phyloP scores from a whole-genome alignment of 1,140 invertebrate species.

The Philotrypesis tridentata region DNA sequence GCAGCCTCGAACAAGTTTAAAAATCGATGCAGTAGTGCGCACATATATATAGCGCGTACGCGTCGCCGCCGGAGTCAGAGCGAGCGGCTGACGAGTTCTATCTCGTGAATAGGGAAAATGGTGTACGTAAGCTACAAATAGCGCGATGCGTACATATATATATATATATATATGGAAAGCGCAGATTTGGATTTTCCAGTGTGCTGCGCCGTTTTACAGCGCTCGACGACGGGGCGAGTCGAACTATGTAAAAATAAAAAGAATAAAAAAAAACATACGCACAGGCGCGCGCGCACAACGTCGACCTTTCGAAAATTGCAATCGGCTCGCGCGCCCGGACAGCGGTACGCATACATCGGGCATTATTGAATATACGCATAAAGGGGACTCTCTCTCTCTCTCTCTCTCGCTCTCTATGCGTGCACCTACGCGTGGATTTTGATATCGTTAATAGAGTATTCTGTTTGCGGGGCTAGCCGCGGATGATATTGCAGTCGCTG shows the following conservation, averaged over 20 bases:
- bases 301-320: neutral
- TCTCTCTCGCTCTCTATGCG: too few relatives aligned
- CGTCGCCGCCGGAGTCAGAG: neutral
- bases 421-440: neutral
- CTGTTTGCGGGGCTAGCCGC: neutral
- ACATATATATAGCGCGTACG: neutral
- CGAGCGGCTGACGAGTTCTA: constrained; percentile 34
- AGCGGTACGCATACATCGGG: too few relatives aligned
- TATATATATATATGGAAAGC: neutral
- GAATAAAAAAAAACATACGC: neutral
- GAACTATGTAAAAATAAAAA: too few relatives aligned
- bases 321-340: too few relatives aligned
- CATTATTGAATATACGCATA: too few relatives aligned
- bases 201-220: too few relatives aligned
- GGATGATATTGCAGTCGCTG: too few relatives aligned
- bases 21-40: constrained; percentile 65
- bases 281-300: too few relatives aligned
- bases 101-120: constrained; percentile 53
- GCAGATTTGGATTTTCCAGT: too few relatives aligned
- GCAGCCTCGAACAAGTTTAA: constrained; percentile 61
- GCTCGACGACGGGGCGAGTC: too few relatives aligned
- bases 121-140: constrained; percentile 44
- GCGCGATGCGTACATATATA: neutral
- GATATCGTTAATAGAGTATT: neutral
- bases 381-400: too few relatives aligned